These are phyloP conservation scores for Mesitornis unicolor DNA, from an alignment of 2,113 vertebrate species.

Conservation along the genomic window DNA sequence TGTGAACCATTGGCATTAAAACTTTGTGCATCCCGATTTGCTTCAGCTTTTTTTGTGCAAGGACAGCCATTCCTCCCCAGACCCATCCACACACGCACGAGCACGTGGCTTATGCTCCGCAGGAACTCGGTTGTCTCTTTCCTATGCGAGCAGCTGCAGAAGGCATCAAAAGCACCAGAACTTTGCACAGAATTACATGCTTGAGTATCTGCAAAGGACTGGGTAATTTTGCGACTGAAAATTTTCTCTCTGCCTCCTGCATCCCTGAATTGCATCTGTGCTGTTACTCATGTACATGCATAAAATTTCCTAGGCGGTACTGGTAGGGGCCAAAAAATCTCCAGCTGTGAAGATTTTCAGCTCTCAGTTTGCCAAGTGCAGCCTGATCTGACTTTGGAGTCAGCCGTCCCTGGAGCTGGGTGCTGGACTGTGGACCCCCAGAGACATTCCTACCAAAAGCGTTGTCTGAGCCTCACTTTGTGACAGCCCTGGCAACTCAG, in stretches of 20 bases:
- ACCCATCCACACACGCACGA: not conserved
- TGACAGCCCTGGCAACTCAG: not conserved
- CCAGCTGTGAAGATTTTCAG: not conserved
- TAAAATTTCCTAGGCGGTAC: not conserved
- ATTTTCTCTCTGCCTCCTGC: not conserved
- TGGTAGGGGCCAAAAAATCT: not conserved
- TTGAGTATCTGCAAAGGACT: not conserved
- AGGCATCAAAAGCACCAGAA: not conserved
- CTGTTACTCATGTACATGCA: fast-evolving
- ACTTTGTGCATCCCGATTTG: not conserved
- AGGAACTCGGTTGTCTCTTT: not conserved
- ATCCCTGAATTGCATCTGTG: not conserved
- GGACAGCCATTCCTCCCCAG: not conserved
- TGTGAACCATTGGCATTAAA: not conserved
- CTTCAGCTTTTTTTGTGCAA: not conserved
- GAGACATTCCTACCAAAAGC: not conserved
- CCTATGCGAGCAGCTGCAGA: not conserved
- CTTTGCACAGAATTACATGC: not conserved
- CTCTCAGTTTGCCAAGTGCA: not conserved
- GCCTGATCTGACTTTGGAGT: not conserved
- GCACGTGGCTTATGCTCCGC: fast-evolving
- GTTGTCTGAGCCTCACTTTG: not conserved
- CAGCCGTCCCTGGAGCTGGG: not conserved
- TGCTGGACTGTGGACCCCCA: not conserved
- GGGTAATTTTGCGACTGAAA: not conserved